Conservation (phyloP, 2,797 vertebrate genomes). For the Xenops minutus region DNA sequence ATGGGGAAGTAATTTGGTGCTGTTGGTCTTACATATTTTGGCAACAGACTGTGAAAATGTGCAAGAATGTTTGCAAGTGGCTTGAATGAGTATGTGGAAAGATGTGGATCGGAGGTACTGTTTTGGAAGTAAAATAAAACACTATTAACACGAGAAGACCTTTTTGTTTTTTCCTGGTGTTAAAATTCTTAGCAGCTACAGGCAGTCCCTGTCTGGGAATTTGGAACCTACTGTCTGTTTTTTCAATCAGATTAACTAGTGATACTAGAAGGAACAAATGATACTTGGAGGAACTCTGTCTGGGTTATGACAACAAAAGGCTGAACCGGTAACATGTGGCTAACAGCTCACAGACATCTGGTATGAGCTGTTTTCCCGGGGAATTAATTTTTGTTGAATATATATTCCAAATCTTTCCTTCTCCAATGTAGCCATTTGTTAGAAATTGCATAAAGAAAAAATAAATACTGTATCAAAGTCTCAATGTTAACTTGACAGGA, state of each 20-base stretch:
- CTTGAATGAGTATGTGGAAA: slow-evolving; percentile 20
- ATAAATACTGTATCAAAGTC: neutral
- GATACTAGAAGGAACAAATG: neutral
- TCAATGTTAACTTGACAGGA: neutral
- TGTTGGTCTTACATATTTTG: slow-evolving; percentile 9
- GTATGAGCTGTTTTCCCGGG: neutral
- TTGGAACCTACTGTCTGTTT: neutral
- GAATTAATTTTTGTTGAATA: slow-evolving; percentile 21
- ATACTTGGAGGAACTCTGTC: slow-evolving; percentile 10
- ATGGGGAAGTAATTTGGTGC: slow-evolving; percentile 14
- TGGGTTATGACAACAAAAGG: slow-evolving; percentile 21
- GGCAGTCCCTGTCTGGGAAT: slow-evolving; percentile 13
- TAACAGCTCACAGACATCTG: slow-evolving; percentile 33
- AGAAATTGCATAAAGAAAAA: slow-evolving; percentile 6
- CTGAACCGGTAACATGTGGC: neutral
- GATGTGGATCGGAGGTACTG: neutral
- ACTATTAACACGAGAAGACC: neutral
- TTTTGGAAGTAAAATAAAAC: slow-evolving; percentile 39
- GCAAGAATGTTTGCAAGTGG: slow-evolving; percentile 27
- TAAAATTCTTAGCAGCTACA: slow-evolving; percentile 49
- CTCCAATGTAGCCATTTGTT: neutral
- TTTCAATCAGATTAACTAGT: slow-evolving; percentile 19
- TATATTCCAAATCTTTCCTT: neutral
- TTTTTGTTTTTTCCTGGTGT: slow-evolving; percentile 45
- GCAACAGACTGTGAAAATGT: slow-evolving; percentile 33